Percentiles rank a stretch among this genome's conserved stretches.
Conservation (phyloP, 2,113 vertebrate genomes). For the Mystacornis crossleyi region DNA sequence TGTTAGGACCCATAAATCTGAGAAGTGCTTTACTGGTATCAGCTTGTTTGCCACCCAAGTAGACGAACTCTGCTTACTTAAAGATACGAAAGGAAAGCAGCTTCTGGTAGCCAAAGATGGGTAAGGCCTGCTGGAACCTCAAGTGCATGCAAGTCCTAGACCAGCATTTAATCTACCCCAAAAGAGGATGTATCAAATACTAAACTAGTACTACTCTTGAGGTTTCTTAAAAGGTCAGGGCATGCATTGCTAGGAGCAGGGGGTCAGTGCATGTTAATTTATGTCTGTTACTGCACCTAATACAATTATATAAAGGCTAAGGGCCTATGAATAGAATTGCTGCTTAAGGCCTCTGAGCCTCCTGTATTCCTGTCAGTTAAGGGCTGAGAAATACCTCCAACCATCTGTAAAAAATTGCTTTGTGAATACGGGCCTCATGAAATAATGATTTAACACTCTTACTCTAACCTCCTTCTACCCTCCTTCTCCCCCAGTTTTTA, state of each 20-base stretch:
- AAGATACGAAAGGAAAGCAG: neutral
- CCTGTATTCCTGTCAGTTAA: slow-evolving; percentile 24
- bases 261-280: slow-evolving; percentile 42
- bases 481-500: neutral
- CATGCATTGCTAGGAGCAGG: neutral
- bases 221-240: slow-evolving; percentile 32
- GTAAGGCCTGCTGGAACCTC: neutral
- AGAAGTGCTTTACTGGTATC: neutral
- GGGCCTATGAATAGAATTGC: slow-evolving; percentile 44
- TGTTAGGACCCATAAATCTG: neutral
- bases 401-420: slow-evolving; percentile 45
- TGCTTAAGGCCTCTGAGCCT: slow-evolving; percentile 54
- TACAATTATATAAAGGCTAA: slow-evolving; percentile 55
- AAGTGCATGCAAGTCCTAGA: neutral
- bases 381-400: slow-evolving; percentile 38
- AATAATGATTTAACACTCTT: slow-evolving; percentile 15
- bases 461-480: neutral
- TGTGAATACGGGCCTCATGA: neutral
- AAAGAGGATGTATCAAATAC: neutral
- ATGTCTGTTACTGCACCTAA: slow-evolving; percentile 31
- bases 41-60: neutral
- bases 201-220: neutral
- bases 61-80: neutral
- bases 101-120: neutral
- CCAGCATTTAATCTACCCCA: neutral